These are phyloP conservation scores for Lota lota DNA, from an alignment of 2,113 vertebrate genomes.

Conservation along the genomic window DNA sequence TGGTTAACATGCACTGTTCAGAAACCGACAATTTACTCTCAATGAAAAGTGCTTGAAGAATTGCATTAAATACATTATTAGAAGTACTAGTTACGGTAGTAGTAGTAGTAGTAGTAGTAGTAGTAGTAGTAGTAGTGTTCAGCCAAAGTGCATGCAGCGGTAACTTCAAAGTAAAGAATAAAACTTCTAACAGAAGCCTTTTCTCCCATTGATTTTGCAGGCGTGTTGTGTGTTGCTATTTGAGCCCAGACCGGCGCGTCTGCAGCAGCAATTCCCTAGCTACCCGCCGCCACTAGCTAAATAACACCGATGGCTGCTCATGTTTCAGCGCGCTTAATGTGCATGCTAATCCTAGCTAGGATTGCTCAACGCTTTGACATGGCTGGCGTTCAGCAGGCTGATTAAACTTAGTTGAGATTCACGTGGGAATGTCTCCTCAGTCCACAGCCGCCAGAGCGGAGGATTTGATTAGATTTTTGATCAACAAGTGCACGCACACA, in stretches of 20 bases:
- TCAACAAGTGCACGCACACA: conserved; percentile 22
- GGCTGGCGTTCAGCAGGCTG: conserved; percentile 46
- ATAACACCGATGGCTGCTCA: conserved; percentile 38
- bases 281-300: conserved; percentile 6
- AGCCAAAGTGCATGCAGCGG: too few species aligned
- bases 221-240: background rate
- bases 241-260: background rate
- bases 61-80: too few species aligned
- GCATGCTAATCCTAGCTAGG: conserved; percentile 57
- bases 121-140: too few species aligned
- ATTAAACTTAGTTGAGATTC: conserved; percentile 53
- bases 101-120: background rate
- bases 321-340: conserved; percentile 53
- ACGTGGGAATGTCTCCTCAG: conserved; percentile 47
- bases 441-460: conserved; percentile 31
- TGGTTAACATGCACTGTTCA: too few species aligned
- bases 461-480: conserved; percentile 43
- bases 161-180: too few species aligned
- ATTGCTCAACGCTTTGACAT: conserved; percentile 51
- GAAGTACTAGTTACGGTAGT: background rate
- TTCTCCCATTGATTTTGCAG: too few species aligned
- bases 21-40: too few species aligned
- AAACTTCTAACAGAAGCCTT: too few species aligned
- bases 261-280: background rate
- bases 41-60: too few species aligned